Conservation (phyloP, 2,113 vertebrate genomes). For the Calypte anna region DNA sequence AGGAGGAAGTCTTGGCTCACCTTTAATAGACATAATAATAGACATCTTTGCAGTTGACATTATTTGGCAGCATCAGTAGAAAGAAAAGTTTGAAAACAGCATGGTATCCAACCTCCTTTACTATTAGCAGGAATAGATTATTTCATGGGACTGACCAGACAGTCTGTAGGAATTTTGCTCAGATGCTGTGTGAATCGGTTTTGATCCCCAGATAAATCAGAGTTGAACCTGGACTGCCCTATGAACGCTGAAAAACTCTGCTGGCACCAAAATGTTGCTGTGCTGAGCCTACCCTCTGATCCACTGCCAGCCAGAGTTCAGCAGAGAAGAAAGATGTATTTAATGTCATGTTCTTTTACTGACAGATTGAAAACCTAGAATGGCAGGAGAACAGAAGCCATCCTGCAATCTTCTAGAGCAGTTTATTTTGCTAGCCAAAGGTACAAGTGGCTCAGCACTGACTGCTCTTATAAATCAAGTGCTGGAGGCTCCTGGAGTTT, state of each 20-base stretch:
- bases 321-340: background rate
- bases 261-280: background rate
- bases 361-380: conserved; percentile 77
- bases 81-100: background rate
- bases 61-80: background rate
- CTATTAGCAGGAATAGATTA: background rate
- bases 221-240: background rate
- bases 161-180: background rate
- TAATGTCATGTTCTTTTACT: conserved; percentile 46
- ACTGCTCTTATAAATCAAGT: conserved; percentile 85
- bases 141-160: background rate
- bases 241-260: background rate
- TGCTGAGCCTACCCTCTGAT: background rate
- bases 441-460: conserved; percentile 81
- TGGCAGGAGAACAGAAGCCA: conserved; percentile 86
- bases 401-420: conserved; percentile 83
- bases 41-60: background rate
- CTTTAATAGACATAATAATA: background rate
- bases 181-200: background rate
- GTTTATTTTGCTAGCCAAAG: conserved; percentile 86
- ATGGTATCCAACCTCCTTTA: background rate
- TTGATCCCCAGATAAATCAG: background rate
- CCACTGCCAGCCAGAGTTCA: background rate
- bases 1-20: background rate
- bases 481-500: conserved; percentile 86